phyloP scores from a whole-genome alignment of 2,113 vertebrate genomes.

The Hassar affinis region DNA sequence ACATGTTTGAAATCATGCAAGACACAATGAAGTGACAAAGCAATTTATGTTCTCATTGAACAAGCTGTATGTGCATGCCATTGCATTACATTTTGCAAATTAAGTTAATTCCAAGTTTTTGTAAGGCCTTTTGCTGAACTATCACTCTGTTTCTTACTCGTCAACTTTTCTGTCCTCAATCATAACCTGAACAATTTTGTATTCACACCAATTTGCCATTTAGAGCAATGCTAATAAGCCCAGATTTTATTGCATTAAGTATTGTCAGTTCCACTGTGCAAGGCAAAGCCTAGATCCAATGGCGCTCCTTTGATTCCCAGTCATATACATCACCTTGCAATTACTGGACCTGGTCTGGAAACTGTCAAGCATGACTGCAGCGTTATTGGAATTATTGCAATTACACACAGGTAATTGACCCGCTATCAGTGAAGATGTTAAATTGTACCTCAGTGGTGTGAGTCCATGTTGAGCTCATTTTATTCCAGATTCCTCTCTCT shows the following conservation, averaged over 20 bases:
- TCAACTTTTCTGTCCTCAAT: slow-evolving; percentile 55
- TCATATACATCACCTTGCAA: slow-evolving; percentile 76
- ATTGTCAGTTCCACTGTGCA: slow-evolving; percentile 63
- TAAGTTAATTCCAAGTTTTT: slow-evolving; percentile 33
- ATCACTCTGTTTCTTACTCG: slow-evolving; percentile 41
- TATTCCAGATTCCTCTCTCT: slow-evolving; percentile 60
- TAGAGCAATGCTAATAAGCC: slow-evolving; percentile 71
- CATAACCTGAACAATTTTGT: slow-evolving; percentile 67
- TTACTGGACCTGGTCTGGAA: slow-evolving; percentile 74
- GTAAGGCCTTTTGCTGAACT: slow-evolving; percentile 40
- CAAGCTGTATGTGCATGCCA: slow-evolving; percentile 9
- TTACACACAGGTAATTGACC: slow-evolving; percentile 80
- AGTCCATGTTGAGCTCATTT: slow-evolving; percentile 66
- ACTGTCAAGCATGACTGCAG: slow-evolving; percentile 76
- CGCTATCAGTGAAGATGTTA: slow-evolving; percentile 73
- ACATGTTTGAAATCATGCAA: background rate
- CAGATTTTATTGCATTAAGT: slow-evolving; percentile 74
- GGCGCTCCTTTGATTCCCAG: slow-evolving; percentile 68
- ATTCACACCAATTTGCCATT: slow-evolving; percentile 77
- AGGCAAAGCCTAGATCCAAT: slow-evolving; percentile 62
- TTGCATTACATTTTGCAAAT: slow-evolving; percentile 20
- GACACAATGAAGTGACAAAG: slow-evolving; percentile 16
- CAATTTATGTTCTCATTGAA: slow-evolving; percentile 31
- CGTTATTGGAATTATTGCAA: slow-evolving; percentile 77
- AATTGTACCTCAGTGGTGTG: slow-evolving; percentile 68